A percentile compares a stretch with the other conserved stretches of the same genome.
phyloP scores from a whole-genome alignment of 2,888 invertebrate genomes.

The Oscheius sp. region DNA sequence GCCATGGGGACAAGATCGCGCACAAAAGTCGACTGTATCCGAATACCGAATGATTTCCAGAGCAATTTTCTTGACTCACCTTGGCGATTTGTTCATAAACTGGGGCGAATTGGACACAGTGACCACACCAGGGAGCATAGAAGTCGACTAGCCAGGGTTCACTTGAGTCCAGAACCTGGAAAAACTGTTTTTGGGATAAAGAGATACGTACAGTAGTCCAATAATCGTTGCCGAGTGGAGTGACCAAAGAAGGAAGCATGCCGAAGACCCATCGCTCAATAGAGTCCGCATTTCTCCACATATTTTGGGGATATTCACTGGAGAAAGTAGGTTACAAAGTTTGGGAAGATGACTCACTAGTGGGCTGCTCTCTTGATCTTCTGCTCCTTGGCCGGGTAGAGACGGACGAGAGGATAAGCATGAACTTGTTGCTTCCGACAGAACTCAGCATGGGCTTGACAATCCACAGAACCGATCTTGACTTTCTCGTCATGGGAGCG shows the following conservation, averaged over 20 bases:
- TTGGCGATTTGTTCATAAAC: slow-evolving; percentile 80
- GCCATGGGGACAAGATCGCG: too few species aligned
- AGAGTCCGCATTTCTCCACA: slow-evolving; percentile 79
- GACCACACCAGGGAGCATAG: slow-evolving; percentile 78
- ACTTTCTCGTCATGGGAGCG: slow-evolving; percentile 46
- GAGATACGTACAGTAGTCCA: slow-evolving; percentile 44
- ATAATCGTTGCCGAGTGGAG: slow-evolving; percentile 64
- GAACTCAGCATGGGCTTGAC: slow-evolving; percentile 78
- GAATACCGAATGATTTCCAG: too few species aligned
- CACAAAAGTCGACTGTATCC: too few species aligned
- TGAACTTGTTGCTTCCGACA: slow-evolving; percentile 79
- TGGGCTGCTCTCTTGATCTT: slow-evolving; percentile 46
- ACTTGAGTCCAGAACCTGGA: slow-evolving; percentile 76
- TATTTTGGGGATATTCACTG: slow-evolving; percentile 76
- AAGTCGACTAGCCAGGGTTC: slow-evolving; percentile 77
- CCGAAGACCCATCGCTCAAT: slow-evolving; percentile 80
- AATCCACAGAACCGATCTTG: slow-evolving; percentile 78
- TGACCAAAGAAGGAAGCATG: slow-evolving; percentile 78
- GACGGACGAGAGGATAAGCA: slow-evolving; percentile 81
- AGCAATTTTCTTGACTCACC: slow-evolving; percentile 74
- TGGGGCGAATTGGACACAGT: slow-evolving; percentile 81
- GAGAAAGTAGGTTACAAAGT: slow-evolving; percentile 27
- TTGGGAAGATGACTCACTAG: slow-evolving; percentile 46
- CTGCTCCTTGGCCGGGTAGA: slow-evolving; percentile 79
- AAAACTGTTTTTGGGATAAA: background rate